Base-by-base conservation (phyloP, 2,113 vertebrate species). In the Todiramphus chloris region DNA sequence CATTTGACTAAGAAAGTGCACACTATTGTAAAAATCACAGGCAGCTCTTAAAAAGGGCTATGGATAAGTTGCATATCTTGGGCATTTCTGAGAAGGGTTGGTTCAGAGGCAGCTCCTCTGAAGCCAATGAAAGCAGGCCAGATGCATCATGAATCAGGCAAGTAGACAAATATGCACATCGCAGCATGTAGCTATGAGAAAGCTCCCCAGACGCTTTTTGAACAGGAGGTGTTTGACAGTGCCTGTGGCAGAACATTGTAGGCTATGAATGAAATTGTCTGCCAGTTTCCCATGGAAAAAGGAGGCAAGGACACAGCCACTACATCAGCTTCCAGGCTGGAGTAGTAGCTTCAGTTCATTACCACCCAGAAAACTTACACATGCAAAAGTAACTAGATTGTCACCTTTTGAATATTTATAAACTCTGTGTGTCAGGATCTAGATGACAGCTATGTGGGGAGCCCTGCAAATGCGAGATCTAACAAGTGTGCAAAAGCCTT, bases 161-260 rank as follows among this genome's bases (percentile, higher is more conserved):
- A 75, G 20, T 3, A 62, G 44, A 33, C 19, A 58, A 35, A 85
- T 87, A 16, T 87, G 31, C 33, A 56, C 23, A 69, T 72, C 18
- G 15, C 39, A 53, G 17, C 0, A 0, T 20, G 53, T 14, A 37
- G 53, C 41, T 73, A 0, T 0, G 1, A 70, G 33, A 76, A 85
- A 72, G 16, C 10, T 91, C 82, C 41, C n/a, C 2, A 1, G 50
- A 20, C 27, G 25, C 23, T 39, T 76, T 84, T 53, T 70, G 41
- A 46, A 39, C 28, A 16, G 27, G 28, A 67, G 19, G 18, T 5
- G 2, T 44, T 28, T 20, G 16, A 28, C 48, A 75, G 39, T 4
- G 3, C 1, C 0, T 39, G 13, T 39, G 43, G 62, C 6, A 72
- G 70, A 28, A 82, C 0, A 0, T 19, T 39, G 48, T 21, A 43